phyloP scores from a whole-genome alignment of 92 coral and sea anemone genomes.

The Porites cylindrica region DNA sequence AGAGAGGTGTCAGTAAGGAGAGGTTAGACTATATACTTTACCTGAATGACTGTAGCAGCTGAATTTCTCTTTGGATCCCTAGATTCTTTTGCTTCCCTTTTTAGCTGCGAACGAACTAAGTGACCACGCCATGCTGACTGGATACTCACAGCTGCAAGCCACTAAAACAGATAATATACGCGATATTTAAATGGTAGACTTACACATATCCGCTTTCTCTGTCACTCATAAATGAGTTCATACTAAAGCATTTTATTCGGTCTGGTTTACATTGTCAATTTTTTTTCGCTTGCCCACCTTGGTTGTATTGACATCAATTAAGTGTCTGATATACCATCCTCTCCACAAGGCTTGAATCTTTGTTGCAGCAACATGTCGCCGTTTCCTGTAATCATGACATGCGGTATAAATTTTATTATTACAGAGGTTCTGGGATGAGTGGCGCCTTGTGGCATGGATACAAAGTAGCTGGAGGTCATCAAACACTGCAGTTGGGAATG shows the following conservation, averaged over 20 bases:
- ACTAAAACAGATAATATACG: constrained; percentile 39
- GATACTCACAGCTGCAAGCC: constrained; percentile 84
- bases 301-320: constrained; percentile 72
- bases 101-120: constrained; percentile 65
- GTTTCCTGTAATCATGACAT: constrained; percentile 24
- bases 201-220: too few species aligned
- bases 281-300: constrained; percentile 41
- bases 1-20: too few species aligned
- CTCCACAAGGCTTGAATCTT: constrained; percentile 88
- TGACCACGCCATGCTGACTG: constrained; percentile 89
- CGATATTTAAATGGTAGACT: too few species aligned
- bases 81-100: constrained; percentile 41
- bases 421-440: too few species aligned
- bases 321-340: constrained; percentile 88
- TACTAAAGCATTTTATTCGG: not conserved
- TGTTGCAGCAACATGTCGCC: constrained; percentile 68
- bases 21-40: not conserved
- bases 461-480: too few species aligned
- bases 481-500: too few species aligned
- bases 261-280: not conserved
- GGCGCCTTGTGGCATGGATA: too few species aligned
- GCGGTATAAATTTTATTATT: too few species aligned
- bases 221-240: too few species aligned
- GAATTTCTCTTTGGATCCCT: constrained; percentile 75
- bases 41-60: constrained; percentile 96